These are phyloP conservation scores for Archilochus colubris DNA, from an alignment of 2,113 vertebrate genomes.

Conservation along the genomic window DNA sequence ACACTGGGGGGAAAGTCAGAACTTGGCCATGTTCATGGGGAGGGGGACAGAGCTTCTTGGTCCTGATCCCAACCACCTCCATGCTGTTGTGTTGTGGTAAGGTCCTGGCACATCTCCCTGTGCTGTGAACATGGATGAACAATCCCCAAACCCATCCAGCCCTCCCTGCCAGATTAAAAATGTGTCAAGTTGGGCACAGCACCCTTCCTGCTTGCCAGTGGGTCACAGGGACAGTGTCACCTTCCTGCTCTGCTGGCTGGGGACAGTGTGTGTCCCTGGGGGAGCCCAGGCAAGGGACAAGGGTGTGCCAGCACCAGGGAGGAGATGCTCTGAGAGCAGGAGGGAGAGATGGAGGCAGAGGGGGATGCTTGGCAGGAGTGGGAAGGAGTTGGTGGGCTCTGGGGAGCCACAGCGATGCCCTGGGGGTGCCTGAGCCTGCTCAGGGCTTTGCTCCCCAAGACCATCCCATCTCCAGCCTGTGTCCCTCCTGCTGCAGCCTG, in stretches of 20 bases:
- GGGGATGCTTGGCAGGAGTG: background rate
- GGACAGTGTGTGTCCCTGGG: background rate
- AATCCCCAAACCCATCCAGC: too few species aligned
- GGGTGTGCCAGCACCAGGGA: rapidly evolving
- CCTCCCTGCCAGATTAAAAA: background rate
- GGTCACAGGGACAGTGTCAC: rapidly evolving
- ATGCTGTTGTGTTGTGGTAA: background rate
- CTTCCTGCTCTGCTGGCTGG: background rate
- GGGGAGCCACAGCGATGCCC: background rate
- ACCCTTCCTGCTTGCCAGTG: background rate
- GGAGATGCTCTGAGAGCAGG: background rate
- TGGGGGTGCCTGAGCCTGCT: background rate
- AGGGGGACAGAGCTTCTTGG: background rate
- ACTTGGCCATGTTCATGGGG: background rate
- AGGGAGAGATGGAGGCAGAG: background rate
- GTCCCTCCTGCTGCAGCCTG: background rate
- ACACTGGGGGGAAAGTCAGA: background rate
- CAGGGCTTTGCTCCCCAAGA: background rate
- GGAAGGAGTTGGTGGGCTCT: background rate
- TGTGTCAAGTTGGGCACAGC: background rate
- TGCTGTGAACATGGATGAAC: background rate
- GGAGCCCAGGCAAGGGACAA: background rate
- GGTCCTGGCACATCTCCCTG: background rate
- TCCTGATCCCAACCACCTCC: background rate
- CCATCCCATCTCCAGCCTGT: background rate